Evolutionary conservation across 2,888 invertebrate genomes (phyloP).

Genomic region (Crepidodera aurea): DNA sequence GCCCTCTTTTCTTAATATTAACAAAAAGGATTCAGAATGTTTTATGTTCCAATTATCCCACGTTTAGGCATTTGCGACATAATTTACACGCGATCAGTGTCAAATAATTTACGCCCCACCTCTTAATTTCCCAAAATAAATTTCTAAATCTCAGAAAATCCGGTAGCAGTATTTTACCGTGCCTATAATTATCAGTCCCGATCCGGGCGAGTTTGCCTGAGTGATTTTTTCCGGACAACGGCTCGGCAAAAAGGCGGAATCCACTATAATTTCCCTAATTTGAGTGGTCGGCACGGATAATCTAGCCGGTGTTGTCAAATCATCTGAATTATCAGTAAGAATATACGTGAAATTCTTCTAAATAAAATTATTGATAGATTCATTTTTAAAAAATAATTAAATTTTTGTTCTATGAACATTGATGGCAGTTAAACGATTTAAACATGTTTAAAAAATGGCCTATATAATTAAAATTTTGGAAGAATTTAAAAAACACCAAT

Average conservation of each 20-base stretch:
- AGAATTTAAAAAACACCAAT: too few species aligned
- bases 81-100: background rate
- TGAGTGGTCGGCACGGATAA: conserved; percentile 5
- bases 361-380: too few species aligned
- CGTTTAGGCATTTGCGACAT: conserved; percentile 1
- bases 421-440: too few species aligned
- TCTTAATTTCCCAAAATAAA: conserved; percentile 13
- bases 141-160: conserved; percentile 13
- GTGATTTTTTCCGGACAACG: conserved; percentile 16
- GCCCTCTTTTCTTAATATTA: too few species aligned
- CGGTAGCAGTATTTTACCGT: conserved; percentile 9
- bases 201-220: background rate
- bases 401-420: too few species aligned
- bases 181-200: conserved; percentile 21
- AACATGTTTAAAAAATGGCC: too few species aligned
- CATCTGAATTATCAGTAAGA: too few species aligned
- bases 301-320: conserved; percentile 14
- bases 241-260: conserved; percentile 6
- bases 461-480: too few species aligned
- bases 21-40: too few species aligned
- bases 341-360: too few species aligned
- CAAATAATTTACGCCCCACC: conserved; percentile 9
- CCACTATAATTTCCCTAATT: conserved; percentile 27
- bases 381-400: too few species aligned
- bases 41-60: background rate